Evolutionary conservation across 2,888 invertebrate species (phyloP), one percentile per base, ranked within the genome.

Genomic region (Aspidiotus destructor): DNA sequence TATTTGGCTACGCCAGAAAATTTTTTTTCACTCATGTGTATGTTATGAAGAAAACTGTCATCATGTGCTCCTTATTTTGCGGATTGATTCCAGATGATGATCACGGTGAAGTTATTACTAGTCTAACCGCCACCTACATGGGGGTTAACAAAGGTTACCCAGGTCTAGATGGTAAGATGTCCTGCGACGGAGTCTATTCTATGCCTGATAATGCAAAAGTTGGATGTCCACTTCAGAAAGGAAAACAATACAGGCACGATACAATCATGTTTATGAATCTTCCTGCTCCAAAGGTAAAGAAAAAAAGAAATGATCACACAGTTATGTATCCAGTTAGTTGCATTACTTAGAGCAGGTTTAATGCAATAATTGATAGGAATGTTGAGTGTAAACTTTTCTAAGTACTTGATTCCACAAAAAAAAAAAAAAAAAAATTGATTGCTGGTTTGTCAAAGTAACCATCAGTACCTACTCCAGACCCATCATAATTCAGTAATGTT

Each of bases 141-240:
- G 69, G 69, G 15, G 48, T 62, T 15, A 69, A 62, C 48, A 53
- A 62, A 40, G 62, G 62, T 55, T 69, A 69, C 17, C 69, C 69
- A 1, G 69, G 69, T 17, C 13, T 69, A 17, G 62, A 69, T 55
- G 62, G 62, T 8, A 44, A 15, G 2, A 28, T 48, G 8, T 44
- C 55, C 48, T 69, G 69, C 11, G 11, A 15, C 10, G 9, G 15
- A 11, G 16, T 69, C 7, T 62, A 41, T 15, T 41, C 61, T 11
- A 53, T 15, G 40, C 55, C 60, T 2, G 68, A 60, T 15, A 61
- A 54, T 28, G 41, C 41, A 13, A 60, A 60, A 41, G 53, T 60
- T 8, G 40, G 7, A 8, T 69, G 69, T 15, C 69, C 69, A 17
- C 15, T 69, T n/a, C 15, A 69, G 48, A 57, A 61, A 16, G 69